phyloP scores from a whole-genome alignment of 2,797 vertebrate genomes.

The Phataginus tetradactyla region DNA sequence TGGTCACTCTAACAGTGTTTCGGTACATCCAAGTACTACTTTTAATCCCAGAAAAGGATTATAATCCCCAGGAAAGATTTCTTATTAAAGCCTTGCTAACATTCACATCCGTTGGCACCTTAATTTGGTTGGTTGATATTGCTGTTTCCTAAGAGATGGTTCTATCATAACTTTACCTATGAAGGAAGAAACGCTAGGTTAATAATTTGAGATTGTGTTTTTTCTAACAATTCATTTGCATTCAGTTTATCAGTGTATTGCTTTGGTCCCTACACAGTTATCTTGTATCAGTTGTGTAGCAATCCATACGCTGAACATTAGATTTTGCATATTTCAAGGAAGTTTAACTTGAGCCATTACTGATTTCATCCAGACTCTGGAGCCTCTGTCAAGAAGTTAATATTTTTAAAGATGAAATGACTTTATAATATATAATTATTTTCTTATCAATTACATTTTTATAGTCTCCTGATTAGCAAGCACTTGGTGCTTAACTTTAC shows the following conservation, averaged over 20 bases:
- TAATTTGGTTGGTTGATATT: constrained; percentile 19
- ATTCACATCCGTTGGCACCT: not conserved
- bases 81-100: not conserved
- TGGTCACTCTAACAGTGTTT: not conserved
- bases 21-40: not conserved
- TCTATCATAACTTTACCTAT: not conserved
- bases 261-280: not conserved
- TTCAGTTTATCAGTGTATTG: constrained; percentile 19
- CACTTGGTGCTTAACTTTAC: constrained; percentile 79
- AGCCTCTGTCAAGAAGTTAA: constrained; percentile 73
- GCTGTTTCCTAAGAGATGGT: constrained; percentile 16
- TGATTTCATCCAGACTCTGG: constrained; percentile 77
- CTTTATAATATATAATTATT: constrained; percentile 84
- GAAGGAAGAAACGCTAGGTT: not conserved
- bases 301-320: constrained; percentile 56
- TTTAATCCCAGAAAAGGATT: not conserved
- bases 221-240: not conserved
- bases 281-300: not conserved
- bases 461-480: constrained; percentile 79
- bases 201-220: not conserved
- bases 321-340: constrained; percentile 78
- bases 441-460: constrained; percentile 83
- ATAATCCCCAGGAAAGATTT: not conserved
- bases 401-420: constrained; percentile 80
- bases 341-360: constrained; percentile 79